Base-by-base conservation (phyloP, 1,140 invertebrate genomes). In the Bombus huntii region DNA sequence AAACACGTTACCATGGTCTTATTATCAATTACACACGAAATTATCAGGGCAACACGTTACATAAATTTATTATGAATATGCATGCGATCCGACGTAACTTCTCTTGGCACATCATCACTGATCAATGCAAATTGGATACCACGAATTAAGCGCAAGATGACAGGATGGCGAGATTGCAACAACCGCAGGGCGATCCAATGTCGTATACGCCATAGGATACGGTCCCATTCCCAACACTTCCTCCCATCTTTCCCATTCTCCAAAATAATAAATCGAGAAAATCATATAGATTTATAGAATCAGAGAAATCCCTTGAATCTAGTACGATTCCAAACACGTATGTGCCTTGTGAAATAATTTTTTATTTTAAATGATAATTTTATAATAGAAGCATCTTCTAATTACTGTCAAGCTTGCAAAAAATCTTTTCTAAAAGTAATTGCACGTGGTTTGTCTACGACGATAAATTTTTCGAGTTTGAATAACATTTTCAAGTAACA, bases 121-220 rank as follows among this genome's bases (percentile, higher is more conserved):
- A 87, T 79, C 68, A 87, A 74, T 79, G 85, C 70, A 82, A 83
- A 87, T 87, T 77, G 74, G 53, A 84, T 39, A 62, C 70, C 75
- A 44, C 74, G 70, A 87, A 83, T 87, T 87, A 79, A 57, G 75
- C 65, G 42, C 31, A 57, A 57, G 74, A 53, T n/a, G 75, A 79
- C 65, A 84, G 44, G 66, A 79, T 44, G 66, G 39, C 66, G 66
- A 28, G 13, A 18, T 62, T 31, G 62, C 72, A 70, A 83, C 59
- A 72, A 81, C 66, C 42, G 22, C 25, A 57, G n/a, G 66, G 31
- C 62, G 42, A 71, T 1, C 9, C 18, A 22, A 37, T 42, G 3
- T 72, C 4, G 53, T n/a, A 18, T 57, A 34, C 34, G 2, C 25
- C 5, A n/a, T 25, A 28, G 15, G 25, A 15, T 22, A 3, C 18